Evolutionary conservation across 2,797 vertebrate species (phyloP), one percentile per base, ranked within the genome.

Genomic region (Calcarius lapponicus): DNA sequence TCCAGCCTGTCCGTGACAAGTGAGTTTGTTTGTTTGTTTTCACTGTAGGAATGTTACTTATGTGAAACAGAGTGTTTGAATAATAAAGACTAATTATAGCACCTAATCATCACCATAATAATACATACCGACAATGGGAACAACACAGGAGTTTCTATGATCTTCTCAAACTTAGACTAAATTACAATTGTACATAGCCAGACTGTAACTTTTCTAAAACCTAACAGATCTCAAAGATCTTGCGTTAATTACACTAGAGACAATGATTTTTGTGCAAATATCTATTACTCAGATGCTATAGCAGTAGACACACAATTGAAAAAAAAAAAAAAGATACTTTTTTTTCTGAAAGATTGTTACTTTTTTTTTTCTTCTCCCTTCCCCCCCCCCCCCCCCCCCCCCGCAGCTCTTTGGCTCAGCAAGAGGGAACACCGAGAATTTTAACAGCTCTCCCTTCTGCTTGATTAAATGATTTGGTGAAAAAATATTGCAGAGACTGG

Each of bases 1-100:
- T 99, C 98, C 99, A 99, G 97, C 98, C 99, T 40, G 98, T 99
- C 84, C 99, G 99, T 93, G 99, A 99, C 98, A 99, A 99, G 99
- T 99, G 98, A 98, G 98, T 96, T 92, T 95, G 92, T n/a, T 76
- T 94, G 98, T 95, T 95, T 95, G 86, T 32, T 76, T 95, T 95
- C 60, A 79, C 61, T 94, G 45, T 72, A 70, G 89, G 94, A 93
- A 78, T 71, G 93, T 92, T 96, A 97, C 93, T 96, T 96, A 96
- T 79, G 91, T 53, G 92, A 78, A 92, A 78, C 66, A 92, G 72
- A 92, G 86, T 74, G 66, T 92, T 96, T 80, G 94, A 95, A 83
- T 95, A 89, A 84, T 73, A 82, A 74, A 70, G 88, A 58, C 60
- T 76, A 56, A 88, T 92, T 47, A 80, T 74, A 85, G 36, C 56